phyloP scores from a whole-genome alignment of 2,888 invertebrate genomes.

The Anarsia innoxiella region DNA sequence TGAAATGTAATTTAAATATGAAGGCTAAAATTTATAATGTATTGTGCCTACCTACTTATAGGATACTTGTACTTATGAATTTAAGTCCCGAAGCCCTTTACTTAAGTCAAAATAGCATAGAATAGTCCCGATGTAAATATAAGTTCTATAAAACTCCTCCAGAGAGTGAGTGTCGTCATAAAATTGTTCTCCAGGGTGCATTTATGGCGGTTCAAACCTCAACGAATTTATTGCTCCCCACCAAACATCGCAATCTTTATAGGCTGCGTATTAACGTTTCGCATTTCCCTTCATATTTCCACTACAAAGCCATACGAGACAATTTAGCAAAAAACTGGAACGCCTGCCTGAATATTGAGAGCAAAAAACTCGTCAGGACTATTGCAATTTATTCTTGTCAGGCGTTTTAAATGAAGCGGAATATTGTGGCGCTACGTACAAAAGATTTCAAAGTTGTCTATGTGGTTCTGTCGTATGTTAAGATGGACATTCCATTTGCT shows the following conservation, averaged over 20 bases:
- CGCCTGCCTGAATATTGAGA: constrained; percentile 35
- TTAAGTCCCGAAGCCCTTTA: too few species aligned
- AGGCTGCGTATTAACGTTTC: constrained; percentile 48
- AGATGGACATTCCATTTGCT: constrained; percentile 33
- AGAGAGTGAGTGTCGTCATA: constrained; percentile 38
- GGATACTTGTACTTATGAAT: too few species aligned
- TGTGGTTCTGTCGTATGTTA: constrained; percentile 23
- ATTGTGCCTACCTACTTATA: too few species aligned
- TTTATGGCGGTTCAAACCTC: constrained; percentile 38
- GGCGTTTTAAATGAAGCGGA: constrained; percentile 29
- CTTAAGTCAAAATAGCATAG: too few species aligned
- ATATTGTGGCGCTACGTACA: not conserved
- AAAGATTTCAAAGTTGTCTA: constrained; percentile 1
- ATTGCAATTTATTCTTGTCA: constrained; percentile 37
- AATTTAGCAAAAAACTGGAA: constrained; percentile 26
- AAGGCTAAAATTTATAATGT: too few species aligned
- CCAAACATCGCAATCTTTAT: constrained; percentile 44
- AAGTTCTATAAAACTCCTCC: too few species aligned
- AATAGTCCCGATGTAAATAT: too few species aligned
- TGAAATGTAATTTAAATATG: too few species aligned
- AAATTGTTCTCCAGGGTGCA: constrained; percentile 34
- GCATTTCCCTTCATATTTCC: constrained; percentile 23
- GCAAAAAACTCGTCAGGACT: constrained; percentile 21
- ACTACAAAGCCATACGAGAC: constrained; percentile 19
- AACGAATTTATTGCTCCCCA: constrained; percentile 54